Evolutionary conservation across 2,797 vertebrate genomes (phyloP).

Genomic region (Rhodeus uyekii): DNA sequence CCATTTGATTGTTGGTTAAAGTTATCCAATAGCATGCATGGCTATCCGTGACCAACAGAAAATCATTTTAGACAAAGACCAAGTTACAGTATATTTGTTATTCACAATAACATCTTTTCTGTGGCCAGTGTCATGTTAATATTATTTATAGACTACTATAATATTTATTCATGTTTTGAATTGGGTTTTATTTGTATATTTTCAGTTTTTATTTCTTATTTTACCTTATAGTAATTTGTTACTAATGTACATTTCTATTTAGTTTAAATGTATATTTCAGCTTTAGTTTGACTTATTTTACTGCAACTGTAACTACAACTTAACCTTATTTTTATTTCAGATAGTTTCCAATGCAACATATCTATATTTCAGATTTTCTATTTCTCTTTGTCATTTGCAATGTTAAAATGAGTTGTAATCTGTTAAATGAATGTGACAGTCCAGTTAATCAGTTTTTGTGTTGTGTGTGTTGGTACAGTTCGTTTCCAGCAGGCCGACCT

Average conservation of each 20-base stretch:
- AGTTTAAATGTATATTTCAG: neutral
- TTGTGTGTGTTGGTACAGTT: slow-evolving; percentile 66
- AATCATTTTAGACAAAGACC: neutral
- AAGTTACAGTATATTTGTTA: neutral
- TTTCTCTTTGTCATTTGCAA: neutral
- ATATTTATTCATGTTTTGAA: neutral
- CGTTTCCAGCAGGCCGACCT: slow-evolving; percentile 70
- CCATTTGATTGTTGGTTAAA: neutral
- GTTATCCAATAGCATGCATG: neutral
- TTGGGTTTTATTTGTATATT: neutral
- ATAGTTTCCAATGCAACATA: neutral
- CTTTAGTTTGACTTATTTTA: neutral
- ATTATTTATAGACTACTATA: neutral
- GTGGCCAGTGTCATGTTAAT: neutral
- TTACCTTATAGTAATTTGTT: too few relatives aligned
- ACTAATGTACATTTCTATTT: neutral
- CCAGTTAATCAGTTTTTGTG: slow-evolving; percentile 6
- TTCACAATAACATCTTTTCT: too few relatives aligned
- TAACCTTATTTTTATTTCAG: neutral
- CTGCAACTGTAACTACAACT: neutral
- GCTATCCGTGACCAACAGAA: neutral
- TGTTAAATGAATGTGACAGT: neutral
- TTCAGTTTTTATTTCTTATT: neutral
- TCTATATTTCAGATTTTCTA: neutral
- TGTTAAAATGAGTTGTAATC: neutral